Evolutionary conservation across 2,113 vertebrate genomes (phyloP).

Genomic region (Eudyptes chrysolophus): DNA sequence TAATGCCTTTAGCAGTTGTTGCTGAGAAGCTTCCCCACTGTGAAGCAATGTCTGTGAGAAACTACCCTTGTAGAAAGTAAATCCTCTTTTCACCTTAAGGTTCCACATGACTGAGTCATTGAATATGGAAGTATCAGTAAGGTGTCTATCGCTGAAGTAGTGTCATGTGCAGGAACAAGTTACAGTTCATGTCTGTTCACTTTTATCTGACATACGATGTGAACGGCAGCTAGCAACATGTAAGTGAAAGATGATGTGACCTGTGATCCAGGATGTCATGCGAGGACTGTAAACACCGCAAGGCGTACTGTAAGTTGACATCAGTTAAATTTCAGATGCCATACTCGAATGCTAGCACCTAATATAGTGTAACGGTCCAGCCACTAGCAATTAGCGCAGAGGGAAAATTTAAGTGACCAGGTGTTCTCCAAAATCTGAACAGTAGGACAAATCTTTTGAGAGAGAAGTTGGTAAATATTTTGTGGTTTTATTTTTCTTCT

Average conservation of each 20-base stretch:
- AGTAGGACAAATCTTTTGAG: not conserved
- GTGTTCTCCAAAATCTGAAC: not conserved
- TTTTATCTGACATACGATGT: not conserved
- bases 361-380: not conserved
- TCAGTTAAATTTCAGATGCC: not conserved
- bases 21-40: not conserved
- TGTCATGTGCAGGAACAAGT: not conserved
- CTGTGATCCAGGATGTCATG: not conserved
- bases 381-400: not conserved
- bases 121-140: not conserved
- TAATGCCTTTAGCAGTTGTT: conserved; percentile 19
- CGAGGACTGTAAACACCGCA: not conserved
- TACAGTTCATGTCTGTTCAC: not conserved
- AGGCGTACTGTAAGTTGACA: not conserved
- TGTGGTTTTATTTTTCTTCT: not conserved
- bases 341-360: not conserved
- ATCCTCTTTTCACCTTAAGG: not conserved
- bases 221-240: not conserved
- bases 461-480: not conserved
- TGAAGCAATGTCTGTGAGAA: conserved; percentile 14
- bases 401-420: not conserved
- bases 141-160: not conserved
- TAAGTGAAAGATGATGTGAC: not conserved
- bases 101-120: not conserved
- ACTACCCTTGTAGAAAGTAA: not conserved